A percentile compares a stretch with the other conserved stretches of the same genome.
These are phyloP conservation scores for Trochalopteron elliotii DNA, from an alignment of 2,113 vertebrate species.

Conservation along the genomic window DNA sequence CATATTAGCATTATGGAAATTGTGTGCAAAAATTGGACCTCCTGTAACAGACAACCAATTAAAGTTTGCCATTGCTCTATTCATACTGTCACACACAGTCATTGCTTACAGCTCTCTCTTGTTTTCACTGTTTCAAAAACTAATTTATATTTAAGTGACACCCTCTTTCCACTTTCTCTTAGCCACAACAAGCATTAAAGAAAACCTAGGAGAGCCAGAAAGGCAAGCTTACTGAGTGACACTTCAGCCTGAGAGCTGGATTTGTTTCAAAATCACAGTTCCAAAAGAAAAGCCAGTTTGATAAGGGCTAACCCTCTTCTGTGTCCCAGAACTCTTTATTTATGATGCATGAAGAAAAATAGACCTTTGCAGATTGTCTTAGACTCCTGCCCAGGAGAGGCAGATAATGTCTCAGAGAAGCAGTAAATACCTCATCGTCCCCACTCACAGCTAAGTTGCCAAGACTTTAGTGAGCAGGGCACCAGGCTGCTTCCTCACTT, in stretches of 20 bases:
- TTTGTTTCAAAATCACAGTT: background rate
- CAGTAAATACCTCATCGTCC: background rate
- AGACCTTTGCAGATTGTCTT: background rate
- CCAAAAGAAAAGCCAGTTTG: background rate
- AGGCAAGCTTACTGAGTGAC: background rate
- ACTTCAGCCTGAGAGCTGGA: background rate
- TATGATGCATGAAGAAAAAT: background rate
- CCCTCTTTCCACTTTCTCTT: background rate
- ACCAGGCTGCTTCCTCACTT: background rate
- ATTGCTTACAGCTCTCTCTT: background rate
- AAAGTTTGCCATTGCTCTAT: slow-evolving; percentile 52
- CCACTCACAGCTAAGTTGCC: background rate
- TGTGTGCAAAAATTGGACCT: slow-evolving; percentile 35
- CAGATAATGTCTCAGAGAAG: background rate
- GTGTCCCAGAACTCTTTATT: background rate
- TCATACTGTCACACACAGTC: slow-evolving; percentile 59
- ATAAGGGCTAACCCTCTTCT: background rate
- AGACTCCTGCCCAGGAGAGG: background rate
- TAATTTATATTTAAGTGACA: slow-evolving; percentile 70
- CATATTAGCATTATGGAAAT: slow-evolving; percentile 45
- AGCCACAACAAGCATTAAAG: slow-evolving; percentile 38
- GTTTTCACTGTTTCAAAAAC: slow-evolving; percentile 34
- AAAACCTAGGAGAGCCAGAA: background rate
- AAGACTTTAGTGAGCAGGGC: background rate
- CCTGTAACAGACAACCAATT: slow-evolving; percentile 31